Evolutionary conservation across 2,797 vertebrate genomes (phyloP), one percentile per base, ranked within the genome.

Genomic region (Amblyraja radiata): DNA sequence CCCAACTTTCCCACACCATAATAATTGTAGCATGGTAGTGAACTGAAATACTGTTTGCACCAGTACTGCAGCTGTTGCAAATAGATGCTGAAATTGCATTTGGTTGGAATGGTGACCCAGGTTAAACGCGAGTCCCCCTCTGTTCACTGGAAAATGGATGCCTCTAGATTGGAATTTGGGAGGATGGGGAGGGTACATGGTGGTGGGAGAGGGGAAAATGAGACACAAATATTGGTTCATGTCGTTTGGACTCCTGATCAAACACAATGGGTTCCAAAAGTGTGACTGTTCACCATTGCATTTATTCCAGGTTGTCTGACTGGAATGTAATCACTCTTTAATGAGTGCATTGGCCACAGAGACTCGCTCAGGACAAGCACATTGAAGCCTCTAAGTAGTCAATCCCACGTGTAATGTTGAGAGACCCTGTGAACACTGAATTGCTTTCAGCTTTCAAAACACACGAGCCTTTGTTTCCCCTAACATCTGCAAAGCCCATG

Each of bases 371-470:
- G 16, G 84, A 36, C 63, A 21, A 23, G 71, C 71, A 68, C 84
- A 68, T 68, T 88, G 84, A 88, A 88, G n/a, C 84, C 61, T 68
- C 23, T 68, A 68, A 88, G 63, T 88, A 32, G 61, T 36, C 13
- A 68, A 10, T 88, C 84, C 14, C 61, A 36, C 9, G 61, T 65
- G 63, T 88, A 36, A 68, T 68, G 61, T 68, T 32, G 32, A 36
- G 84, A 68, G 84, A 88, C 63, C 14, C n/a, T 88, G n/a, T 68
- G 84, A 88, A 68, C 16, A 36, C n/a, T 68, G n/a, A 36, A 63
- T 68, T 88, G 84, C 84, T 68, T 68, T 88, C 18, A 68, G n/a
- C n/a, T 68, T 88, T 68, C 84, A 88, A 68, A 68, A 88, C 84
- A 88, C 32, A 88, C 21, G 32, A 2, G n/a, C 3, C n/a, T 32